Percentiles rank a stretch among this genome's conserved stretches.
phyloP scores from a whole-genome alignment of 2,888 invertebrate species.

The Balanococcus diminutus region DNA sequence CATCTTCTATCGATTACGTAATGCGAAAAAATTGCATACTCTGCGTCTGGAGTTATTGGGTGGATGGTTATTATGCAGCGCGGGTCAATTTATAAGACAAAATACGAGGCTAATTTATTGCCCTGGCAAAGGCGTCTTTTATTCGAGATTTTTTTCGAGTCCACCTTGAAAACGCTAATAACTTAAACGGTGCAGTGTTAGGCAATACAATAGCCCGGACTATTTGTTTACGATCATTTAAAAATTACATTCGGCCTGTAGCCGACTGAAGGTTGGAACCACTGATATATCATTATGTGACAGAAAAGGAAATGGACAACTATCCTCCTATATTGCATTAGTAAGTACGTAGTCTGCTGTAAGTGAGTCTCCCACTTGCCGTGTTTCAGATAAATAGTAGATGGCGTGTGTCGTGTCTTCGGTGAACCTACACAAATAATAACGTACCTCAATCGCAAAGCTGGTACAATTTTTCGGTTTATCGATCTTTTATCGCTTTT shows the following conservation, averaged over 20 bases:
- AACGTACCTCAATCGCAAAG: background rate
- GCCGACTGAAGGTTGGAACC: constrained; percentile 50
- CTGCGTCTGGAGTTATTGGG: background rate
- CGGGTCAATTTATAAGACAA: background rate
- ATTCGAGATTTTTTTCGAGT: background rate
- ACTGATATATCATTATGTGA: constrained; percentile 53
- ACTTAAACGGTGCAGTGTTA: background rate
- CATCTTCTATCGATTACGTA: background rate
- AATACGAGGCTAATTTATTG: background rate
- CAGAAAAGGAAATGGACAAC: constrained; percentile 55
- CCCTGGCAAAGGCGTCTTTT: background rate
- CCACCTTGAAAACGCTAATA: background rate
- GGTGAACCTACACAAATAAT: constrained; percentile 52
- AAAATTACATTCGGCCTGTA: constrained; percentile 15
- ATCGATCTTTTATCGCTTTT: background rate
- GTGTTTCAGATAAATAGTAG: constrained; percentile 30
- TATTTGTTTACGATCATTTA: constrained; percentile 19
- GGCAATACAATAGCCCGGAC: constrained; percentile 2
- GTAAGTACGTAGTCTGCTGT: constrained; percentile 46
- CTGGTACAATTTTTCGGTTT: background rate
- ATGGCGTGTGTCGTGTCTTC: constrained; percentile 43
- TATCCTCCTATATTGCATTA: constrained; percentile 44
- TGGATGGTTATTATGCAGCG: background rate
- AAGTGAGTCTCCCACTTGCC: constrained; percentile 52
- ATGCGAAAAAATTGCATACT: background rate